These are phyloP conservation scores for Drosophila malerkotliana DNA, from an alignment of 1,140 invertebrate species.

Conservation along the genomic window DNA sequence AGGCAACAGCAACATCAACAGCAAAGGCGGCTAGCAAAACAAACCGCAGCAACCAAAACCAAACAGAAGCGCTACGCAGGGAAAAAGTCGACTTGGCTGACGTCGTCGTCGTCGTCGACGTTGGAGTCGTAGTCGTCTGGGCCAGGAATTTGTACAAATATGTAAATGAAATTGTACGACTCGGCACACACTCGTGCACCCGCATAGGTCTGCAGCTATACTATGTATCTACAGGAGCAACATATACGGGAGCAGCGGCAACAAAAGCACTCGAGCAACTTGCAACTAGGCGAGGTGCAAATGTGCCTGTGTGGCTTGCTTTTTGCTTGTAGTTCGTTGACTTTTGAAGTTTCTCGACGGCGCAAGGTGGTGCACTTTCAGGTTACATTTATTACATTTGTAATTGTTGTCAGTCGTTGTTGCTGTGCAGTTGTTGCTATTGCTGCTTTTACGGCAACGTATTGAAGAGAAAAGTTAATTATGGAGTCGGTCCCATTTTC, in stretches of 20 bases:
- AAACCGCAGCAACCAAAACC: conserved; percentile 76
- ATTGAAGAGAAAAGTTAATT: conserved; percentile 53
- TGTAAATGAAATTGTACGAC: conserved; percentile 80
- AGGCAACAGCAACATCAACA: background rate
- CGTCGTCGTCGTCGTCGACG: conserved; percentile 13
- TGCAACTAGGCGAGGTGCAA: conserved; percentile 68
- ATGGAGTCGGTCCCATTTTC: conserved; percentile 24
- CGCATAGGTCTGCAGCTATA: conserved; percentile 20
- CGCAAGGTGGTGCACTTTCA: conserved; percentile 65
- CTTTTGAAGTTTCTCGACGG: conserved; percentile 64
- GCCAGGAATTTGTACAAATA: conserved; percentile 71
- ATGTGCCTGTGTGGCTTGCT: conserved; percentile 51
- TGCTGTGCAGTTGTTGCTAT: conserved; percentile 15
- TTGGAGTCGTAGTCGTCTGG: conserved; percentile 33
- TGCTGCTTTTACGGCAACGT: background rate
- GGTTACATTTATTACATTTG: conserved; percentile 80
- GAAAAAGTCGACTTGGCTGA: conserved; percentile 76
- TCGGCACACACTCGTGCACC: conserved; percentile 46
- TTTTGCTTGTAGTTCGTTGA: conserved; percentile 76
- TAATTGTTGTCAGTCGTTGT: conserved; percentile 77
- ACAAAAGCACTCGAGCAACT: conserved; percentile 57
- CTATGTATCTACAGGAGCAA: conserved; percentile 42
- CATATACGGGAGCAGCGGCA: conserved; percentile 27
- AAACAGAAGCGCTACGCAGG: conserved; percentile 78
- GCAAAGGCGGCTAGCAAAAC: conserved; percentile 57